A percentile compares a stretch with the other conserved stretches of the same genome.
Conservation (phyloP, 2,113 vertebrate genomes). For the Eptesicus fuscus region DNA sequence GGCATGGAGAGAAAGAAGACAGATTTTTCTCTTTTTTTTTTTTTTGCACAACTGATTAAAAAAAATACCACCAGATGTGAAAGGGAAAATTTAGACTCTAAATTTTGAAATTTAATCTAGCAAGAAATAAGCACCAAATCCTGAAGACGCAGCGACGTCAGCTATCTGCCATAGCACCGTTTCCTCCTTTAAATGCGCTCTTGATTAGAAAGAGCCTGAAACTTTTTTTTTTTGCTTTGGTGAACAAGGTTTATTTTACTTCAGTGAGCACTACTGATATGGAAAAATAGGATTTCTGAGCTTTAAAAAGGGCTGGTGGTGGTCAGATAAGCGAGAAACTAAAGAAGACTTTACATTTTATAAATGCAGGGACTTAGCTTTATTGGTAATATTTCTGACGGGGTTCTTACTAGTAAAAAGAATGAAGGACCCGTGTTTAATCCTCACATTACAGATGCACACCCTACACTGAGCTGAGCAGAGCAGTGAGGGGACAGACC, state of each 20-base stretch:
- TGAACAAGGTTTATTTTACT: conserved; percentile 24
- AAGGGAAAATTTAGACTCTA: conserved; percentile 46
- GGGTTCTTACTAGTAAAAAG: not conserved
- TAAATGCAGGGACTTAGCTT: not conserved
- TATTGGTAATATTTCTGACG: not conserved
- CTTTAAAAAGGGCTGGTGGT: not conserved
- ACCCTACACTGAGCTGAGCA: not conserved
- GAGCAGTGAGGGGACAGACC: not conserved
- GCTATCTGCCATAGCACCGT: not conserved
- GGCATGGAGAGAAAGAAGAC: not conserved
- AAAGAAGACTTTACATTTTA: not conserved
- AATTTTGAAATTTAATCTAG: conserved; percentile 60
- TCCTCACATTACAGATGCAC: not conserved
- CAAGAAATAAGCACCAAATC: conserved; percentile 5
- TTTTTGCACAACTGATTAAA: conserved; percentile 41
- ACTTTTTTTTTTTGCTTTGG: not conserved
- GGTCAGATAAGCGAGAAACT: not conserved
- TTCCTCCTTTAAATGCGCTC: conserved; percentile 1
- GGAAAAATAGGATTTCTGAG: not conserved
- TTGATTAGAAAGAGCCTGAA: not conserved
- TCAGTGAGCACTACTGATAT: not conserved
- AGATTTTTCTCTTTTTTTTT: conserved; percentile 47
- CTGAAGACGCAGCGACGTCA: not conserved
- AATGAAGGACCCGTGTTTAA: not conserved
- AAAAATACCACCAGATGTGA: conserved; percentile 57